Conservation (phyloP, 2,888 invertebrate species). For the Pediacus dermestoides region DNA sequence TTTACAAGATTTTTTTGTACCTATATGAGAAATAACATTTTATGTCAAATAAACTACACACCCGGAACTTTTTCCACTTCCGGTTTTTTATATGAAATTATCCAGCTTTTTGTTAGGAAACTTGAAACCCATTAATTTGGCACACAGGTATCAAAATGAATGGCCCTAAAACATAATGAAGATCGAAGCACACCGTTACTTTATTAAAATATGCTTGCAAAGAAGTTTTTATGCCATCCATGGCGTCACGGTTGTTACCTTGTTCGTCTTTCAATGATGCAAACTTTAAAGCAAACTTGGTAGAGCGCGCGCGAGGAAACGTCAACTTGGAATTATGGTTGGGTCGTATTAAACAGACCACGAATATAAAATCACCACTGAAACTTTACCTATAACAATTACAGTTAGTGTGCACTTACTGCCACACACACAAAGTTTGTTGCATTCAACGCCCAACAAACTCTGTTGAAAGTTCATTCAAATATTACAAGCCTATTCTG, state of each 20-base stretch:
- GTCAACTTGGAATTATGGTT: slow-evolving; percentile 36
- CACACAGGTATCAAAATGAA: too few relatives aligned
- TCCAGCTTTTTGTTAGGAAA: too few relatives aligned
- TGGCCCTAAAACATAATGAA: too few relatives aligned
- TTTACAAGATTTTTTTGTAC: too few relatives aligned
- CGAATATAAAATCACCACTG: slow-evolving; percentile 40
- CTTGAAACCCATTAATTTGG: too few relatives aligned
- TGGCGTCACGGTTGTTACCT: slow-evolving; percentile 7
- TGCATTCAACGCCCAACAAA: slow-evolving; percentile 20
- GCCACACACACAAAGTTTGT: slow-evolving; percentile 28
- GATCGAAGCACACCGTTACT: too few relatives aligned
- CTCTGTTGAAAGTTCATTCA: slow-evolving; percentile 22
- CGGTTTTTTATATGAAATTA: too few relatives aligned
- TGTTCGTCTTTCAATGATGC: slow-evolving; percentile 22
- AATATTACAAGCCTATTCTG: slow-evolving; percentile 27
- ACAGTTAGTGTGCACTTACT: slow-evolving; percentile 39
- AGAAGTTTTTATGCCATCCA: background rate
- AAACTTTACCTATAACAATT: slow-evolving; percentile 44
- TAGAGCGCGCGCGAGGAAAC: slow-evolving; percentile 31
- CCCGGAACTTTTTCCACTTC: too few relatives aligned
- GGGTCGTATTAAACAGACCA: slow-evolving; percentile 41
- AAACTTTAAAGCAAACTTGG: slow-evolving; percentile 28
- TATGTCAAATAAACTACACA: too few relatives aligned
- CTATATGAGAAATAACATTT: too few relatives aligned
- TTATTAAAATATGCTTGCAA: slow-evolving; percentile 1